These are phyloP conservation scores for Ommatoiulus sabulosus DNA, from an alignment of 2,888 invertebrate species.

Conservation along the genomic window DNA sequence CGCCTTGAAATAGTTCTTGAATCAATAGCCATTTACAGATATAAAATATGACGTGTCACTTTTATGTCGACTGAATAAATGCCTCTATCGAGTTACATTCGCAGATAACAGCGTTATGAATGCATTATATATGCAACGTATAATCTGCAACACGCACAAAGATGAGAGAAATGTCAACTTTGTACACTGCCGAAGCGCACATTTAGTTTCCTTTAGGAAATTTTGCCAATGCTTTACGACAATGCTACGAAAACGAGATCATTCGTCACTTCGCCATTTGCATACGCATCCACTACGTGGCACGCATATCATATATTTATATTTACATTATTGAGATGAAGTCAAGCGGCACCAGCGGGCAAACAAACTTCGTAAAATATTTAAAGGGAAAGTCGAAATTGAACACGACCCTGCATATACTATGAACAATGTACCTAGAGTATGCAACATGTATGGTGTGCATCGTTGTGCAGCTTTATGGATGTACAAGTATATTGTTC, in stretches of 20 bases:
- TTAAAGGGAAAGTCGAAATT: slow-evolving; percentile 29
- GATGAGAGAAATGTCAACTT: slow-evolving; percentile 36
- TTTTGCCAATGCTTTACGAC: slow-evolving; percentile 2
- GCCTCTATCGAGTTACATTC: slow-evolving; percentile 47
- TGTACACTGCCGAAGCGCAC: background rate
- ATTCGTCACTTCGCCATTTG: slow-evolving; percentile 49
- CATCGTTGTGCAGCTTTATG: background rate
- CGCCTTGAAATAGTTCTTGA: background rate
- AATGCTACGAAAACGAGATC: slow-evolving; percentile 39
- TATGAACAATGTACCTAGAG: too few relatives aligned
- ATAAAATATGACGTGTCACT: slow-evolving; percentile 41
- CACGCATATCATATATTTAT: slow-evolving; percentile 44
- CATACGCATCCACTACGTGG: slow-evolving; percentile 49
- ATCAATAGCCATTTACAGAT: slow-evolving; percentile 35
- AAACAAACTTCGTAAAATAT: slow-evolving; percentile 2
- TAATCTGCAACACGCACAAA: slow-evolving; percentile 43
- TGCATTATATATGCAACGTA: slow-evolving; percentile 47
- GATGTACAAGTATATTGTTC: background rate
- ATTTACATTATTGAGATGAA: slow-evolving; percentile 38
- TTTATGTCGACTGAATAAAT: slow-evolving; percentile 48
- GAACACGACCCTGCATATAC: background rate
- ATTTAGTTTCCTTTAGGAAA: slow-evolving; percentile 41
- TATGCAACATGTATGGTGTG: background rate
- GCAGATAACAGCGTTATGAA: slow-evolving; percentile 34
- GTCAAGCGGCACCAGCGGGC: slow-evolving; percentile 43